Evolutionary conservation across 2,113 vertebrate genomes (phyloP).

Genomic region (Caranx melampygus): DNA sequence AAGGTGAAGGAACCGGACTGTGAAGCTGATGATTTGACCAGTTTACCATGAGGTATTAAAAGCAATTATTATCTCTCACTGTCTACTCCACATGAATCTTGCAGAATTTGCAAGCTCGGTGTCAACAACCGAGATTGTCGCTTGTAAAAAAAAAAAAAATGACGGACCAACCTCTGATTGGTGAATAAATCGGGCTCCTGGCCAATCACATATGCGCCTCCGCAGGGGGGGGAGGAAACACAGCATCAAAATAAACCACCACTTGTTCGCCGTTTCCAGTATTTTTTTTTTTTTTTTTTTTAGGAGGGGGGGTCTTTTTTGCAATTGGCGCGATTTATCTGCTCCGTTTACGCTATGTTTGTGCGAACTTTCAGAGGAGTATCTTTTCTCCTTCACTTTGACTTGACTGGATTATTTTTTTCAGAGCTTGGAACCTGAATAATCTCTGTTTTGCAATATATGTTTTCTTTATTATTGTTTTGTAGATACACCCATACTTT

Average conservation of each 20-base stretch:
- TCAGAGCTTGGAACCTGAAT: not conserved
- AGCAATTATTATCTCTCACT: not conserved
- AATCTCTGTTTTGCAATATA: not conserved
- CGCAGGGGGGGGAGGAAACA: slow-evolving; percentile 73
- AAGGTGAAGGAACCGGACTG: not conserved
- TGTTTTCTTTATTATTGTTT: not conserved
- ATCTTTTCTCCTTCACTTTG: too few species aligned
- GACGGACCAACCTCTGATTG: slow-evolving; percentile 73
- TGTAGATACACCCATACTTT: not conserved
- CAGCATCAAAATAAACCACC: slow-evolving; percentile 64
- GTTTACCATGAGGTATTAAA: not conserved
- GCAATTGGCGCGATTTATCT: slow-evolving; percentile 46
- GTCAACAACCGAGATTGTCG: not conserved
- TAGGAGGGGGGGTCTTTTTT: not conserved
- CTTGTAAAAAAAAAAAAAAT: slow-evolving; percentile 15
- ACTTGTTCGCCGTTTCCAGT: slow-evolving; percentile 61
- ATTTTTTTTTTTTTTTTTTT: too few species aligned
- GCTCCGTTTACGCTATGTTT: not conserved
- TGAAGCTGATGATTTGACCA: too few species aligned
- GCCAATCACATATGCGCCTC: slow-evolving; percentile 68
- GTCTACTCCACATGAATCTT: not conserved
- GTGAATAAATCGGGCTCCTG: slow-evolving; percentile 43
- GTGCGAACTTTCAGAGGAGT: not conserved
- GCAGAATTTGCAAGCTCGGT: not conserved
- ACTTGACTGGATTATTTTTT: too few species aligned